Evolutionary conservation across 2,797 vertebrate genomes (phyloP), one percentile per base, ranked within the genome.

Genomic region (Salarias fasciatus): DNA sequence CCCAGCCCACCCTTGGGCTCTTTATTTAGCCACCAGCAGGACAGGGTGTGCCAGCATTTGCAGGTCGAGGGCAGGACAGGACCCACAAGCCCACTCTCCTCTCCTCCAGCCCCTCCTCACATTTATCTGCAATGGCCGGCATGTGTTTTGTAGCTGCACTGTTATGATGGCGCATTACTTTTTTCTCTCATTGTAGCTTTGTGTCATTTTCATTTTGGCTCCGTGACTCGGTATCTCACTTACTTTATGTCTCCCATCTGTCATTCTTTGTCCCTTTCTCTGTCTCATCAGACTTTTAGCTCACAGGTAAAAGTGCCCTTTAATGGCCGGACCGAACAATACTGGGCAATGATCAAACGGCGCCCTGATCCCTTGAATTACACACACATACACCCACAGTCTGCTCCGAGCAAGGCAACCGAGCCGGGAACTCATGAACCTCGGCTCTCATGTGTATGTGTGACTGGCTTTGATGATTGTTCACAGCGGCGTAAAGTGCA

Each of bases 31-130:
- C 91, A 86, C 85, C 84, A 89, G 89, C 80, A 77, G 79, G 78
- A 82, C 57, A 78, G 87, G 86, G 85, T 80, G 87, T 92, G 92
- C 92, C 93, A 94, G 85, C 86, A 83, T 91, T 92, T 65, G 58
- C 85, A 84, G 90, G 92, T 93, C 78, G 87, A 91, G 87, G 91
- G 89, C 90, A 93, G 90, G 88, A 90, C 89, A 92, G 81, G 77
- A 72, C 82, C 85, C 82, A 66, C 82, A 80, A 81, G 84, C 68
- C 85, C 80, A 80, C 62, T 56, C 63, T 69, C 77, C 72, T 69
- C 72, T 63, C 52, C 43, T 51, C 58, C 53, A 69, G 43, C 30
- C 40, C 40, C 44, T 36, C 52, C 24, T 35, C 35, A 11, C 50
- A 72, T 75, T 75, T 83, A 71, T 82, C 67, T 81, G 49, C 75